A percentile compares a stretch with the other conserved stretches of the same genome.
Evolutionary conservation across 2,113 vertebrate species (phyloP).

Genomic region (Cebus imitator): DNA sequence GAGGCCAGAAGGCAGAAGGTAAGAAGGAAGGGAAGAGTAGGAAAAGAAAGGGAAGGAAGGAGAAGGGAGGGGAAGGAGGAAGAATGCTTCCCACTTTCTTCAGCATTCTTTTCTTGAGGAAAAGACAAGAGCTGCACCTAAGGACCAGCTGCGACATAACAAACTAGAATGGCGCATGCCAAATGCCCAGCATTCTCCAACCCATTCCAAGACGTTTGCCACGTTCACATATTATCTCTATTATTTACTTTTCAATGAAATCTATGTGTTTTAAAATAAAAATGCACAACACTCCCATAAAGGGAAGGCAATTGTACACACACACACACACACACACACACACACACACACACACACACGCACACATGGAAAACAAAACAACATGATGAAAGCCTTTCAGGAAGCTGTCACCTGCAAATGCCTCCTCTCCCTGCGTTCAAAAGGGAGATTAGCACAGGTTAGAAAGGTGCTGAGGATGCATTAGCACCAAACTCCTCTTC

Average conservation of each 20-base stretch:
- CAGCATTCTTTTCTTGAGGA: not conserved
- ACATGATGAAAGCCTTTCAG: accelerated
- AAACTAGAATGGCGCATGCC: accelerated
- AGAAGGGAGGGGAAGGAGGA: too few relatives aligned
- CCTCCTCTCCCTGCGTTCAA: not conserved
- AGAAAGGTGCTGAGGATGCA: accelerated
- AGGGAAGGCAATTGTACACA: not conserved
- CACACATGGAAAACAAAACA: too few relatives aligned
- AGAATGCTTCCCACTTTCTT: accelerated
- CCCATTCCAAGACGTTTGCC: not conserved
- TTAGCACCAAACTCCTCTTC: not conserved
- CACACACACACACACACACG: not conserved
- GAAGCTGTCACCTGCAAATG: not conserved
- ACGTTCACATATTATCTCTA: accelerated
- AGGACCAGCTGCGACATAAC: accelerated
- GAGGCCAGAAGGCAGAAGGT: not conserved
- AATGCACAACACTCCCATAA: not conserved
- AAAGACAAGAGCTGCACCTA: too few relatives aligned
- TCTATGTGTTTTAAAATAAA: not conserved
- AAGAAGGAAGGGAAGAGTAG: not conserved
- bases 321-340: not conserved
- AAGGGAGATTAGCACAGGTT: too few relatives aligned
- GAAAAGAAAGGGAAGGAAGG: not conserved
- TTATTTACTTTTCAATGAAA: not conserved
- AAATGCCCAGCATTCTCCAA: accelerated